phyloP scores from a whole-genome alignment of 1,140 invertebrate species.

The Physella acuta region DNA sequence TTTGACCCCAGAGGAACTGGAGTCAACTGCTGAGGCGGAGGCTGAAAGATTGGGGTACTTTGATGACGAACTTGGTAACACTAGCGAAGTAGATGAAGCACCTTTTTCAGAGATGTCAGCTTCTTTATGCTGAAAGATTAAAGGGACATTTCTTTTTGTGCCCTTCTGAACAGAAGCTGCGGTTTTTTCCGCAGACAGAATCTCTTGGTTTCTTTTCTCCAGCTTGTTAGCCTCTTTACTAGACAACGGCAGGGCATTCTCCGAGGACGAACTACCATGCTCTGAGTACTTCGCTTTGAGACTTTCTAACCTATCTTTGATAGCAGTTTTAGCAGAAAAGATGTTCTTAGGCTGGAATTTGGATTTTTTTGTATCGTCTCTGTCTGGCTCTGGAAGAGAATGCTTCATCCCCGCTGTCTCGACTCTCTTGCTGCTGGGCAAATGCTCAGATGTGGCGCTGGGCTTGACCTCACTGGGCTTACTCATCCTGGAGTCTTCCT shows the following conservation, averaged over 20 bases:
- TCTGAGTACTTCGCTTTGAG: background rate
- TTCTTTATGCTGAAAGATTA: conserved; percentile 19
- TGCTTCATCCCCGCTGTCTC: conserved; percentile 1
- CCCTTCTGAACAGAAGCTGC: background rate
- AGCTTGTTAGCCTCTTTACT: conserved; percentile 19
- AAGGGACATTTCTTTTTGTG: conserved; percentile 1
- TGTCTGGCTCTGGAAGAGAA: conserved; percentile 9
- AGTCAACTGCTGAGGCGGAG: background rate
- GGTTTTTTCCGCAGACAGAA: conserved; percentile 11
- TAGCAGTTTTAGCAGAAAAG: background rate
- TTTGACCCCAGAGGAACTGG: background rate
- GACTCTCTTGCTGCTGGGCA: background rate
- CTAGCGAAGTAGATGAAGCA: background rate
- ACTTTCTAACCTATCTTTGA: background rate
- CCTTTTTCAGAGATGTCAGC: background rate
- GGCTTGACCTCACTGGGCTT: background rate
- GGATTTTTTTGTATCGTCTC: conserved; percentile 22
- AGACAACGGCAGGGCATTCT: background rate
- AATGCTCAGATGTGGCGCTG: background rate
- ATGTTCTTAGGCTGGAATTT: conserved; percentile 10
- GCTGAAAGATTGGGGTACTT: background rate
- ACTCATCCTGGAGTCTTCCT: background rate
- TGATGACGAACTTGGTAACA: background rate
- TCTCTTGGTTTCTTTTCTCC: conserved; percentile 7
- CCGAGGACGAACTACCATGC: background rate